Base-by-base conservation (phyloP, 2,888 invertebrate genomes). In the Lasius fuliginosus region DNA sequence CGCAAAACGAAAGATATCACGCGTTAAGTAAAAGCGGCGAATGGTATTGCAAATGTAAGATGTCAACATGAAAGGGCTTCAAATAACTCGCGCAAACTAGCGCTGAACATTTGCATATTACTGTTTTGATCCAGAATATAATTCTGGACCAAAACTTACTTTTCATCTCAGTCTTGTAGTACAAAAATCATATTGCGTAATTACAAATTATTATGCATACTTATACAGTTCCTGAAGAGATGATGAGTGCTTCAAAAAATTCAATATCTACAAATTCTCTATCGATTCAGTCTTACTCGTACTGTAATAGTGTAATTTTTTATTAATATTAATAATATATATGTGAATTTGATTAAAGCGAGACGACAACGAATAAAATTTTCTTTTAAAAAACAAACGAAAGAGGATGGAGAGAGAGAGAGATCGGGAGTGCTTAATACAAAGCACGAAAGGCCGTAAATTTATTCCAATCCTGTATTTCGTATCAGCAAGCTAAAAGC, bases 401-500 rank as follows among this genome's bases (percentile, higher is more conserved):
- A 87, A 89, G 87, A 86, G 87, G 75, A 84, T 6, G 11, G 8
- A 49, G 18, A 49, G 18, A 49, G 6, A 85, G 15, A 15, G n/a
- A 65, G 83, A 90, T 86, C 87, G 89, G 89, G 88, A 92, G 36
- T 79, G 73, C 60, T 92, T 92, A 92, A 93, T 91, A 90, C 90
- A 89, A 60, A 46, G 88, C 90, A 89, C 91, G 87, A 88, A 90
- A 89, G 83, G 81, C 86, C 86, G 90, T 89, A 91, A 92, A 93
- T 93, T 92, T 92, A 92, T 93, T 92, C 92, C 89, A 87, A 92
- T 92, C 89, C 90, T 90, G 89, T 89, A 90, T 89, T 90, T 88
- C 83, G 87, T 89, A 90, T 91, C 87, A 87, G 89, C 87, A 79
- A 79, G 83, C 85, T 82, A 85, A 89, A 84, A 56, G 73, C 83